Evolutionary conservation across 2,888 invertebrate genomes (phyloP).

Genomic region (Drosophila suboccidentalis): DNA sequence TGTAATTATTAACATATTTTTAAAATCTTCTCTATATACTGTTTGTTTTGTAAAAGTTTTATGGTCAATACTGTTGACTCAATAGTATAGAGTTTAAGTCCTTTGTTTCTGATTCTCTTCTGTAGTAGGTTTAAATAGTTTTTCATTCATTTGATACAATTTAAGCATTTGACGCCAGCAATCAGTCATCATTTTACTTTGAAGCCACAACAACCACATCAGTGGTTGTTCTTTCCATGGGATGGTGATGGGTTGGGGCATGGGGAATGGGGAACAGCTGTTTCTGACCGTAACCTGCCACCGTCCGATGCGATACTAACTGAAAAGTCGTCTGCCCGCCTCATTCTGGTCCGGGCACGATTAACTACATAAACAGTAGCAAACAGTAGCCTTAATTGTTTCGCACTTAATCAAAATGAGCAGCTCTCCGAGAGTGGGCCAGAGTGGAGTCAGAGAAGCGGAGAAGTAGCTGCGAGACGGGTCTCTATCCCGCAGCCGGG

Average conservation of each 20-base stretch:
- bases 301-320: conserved; percentile 3
- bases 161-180: conserved; percentile 5
- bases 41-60: background rate
- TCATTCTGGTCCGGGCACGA: conserved; percentile 50
- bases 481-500: conserved; percentile 40
- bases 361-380: conserved; percentile 77
- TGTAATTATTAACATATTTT: no score
- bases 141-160: background rate
- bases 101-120: background rate
- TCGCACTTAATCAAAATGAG: conserved; percentile 81
- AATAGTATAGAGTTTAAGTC: background rate
- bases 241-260: background rate
- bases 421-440: conserved; percentile 45
- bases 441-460: background rate
- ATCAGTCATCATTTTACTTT: conserved; percentile 32
- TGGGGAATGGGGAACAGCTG: conserved; percentile 48
- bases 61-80: no score
- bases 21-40: no score
- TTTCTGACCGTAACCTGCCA: conserved; percentile 23
- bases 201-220: conserved; percentile 29
- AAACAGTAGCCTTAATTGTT: conserved; percentile 78
- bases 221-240: conserved; percentile 14
- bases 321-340: conserved; percentile 25
- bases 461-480: conserved; percentile 17
- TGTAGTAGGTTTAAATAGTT: background rate